Evolutionary conservation across 2,113 vertebrate species (phyloP).

Genomic region (Propithecus coquereli): DNA sequence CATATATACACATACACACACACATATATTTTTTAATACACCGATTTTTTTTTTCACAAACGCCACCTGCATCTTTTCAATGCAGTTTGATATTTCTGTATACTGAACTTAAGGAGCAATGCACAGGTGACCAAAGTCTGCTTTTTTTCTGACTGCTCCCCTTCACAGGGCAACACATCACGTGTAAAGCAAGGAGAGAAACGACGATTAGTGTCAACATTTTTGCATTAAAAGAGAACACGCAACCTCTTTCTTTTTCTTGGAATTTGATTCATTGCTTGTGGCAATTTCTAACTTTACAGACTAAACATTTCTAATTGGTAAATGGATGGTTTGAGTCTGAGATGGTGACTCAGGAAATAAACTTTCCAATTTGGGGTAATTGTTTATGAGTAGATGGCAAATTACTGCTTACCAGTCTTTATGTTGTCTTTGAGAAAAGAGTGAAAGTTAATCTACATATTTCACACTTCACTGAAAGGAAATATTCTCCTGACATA

Average conservation of each 20-base stretch:
- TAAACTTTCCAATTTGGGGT: slow-evolving; percentile 35
- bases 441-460: slow-evolving; percentile 33
- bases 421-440: slow-evolving; percentile 42
- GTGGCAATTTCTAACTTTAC: slow-evolving; percentile 50
- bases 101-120: background rate
- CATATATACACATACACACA: too few relatives aligned
- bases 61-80: background rate
- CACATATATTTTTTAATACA: background rate
- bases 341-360: slow-evolving; percentile 50
- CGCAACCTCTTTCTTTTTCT: background rate
- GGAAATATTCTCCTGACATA: slow-evolving; percentile 16
- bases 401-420: slow-evolving; percentile 19
- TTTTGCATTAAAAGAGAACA: slow-evolving; percentile 29
- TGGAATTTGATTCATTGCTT: slow-evolving; percentile 34
- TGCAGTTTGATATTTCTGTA: background rate
- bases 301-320: slow-evolving; percentile 68
- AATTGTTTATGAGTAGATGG: slow-evolving; percentile 50
- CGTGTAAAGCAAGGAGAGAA: background rate
- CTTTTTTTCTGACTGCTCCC: background rate
- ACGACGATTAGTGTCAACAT: background rate
- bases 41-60: background rate
- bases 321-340: slow-evolving; percentile 59
- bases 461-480: slow-evolving; percentile 42
- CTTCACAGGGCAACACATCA: background rate
- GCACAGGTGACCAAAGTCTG: background rate